Evolutionary conservation across 2,797 vertebrate genomes (phyloP), one percentile per base, ranked within the genome.

Genomic region (Tarsius wallacei): DNA sequence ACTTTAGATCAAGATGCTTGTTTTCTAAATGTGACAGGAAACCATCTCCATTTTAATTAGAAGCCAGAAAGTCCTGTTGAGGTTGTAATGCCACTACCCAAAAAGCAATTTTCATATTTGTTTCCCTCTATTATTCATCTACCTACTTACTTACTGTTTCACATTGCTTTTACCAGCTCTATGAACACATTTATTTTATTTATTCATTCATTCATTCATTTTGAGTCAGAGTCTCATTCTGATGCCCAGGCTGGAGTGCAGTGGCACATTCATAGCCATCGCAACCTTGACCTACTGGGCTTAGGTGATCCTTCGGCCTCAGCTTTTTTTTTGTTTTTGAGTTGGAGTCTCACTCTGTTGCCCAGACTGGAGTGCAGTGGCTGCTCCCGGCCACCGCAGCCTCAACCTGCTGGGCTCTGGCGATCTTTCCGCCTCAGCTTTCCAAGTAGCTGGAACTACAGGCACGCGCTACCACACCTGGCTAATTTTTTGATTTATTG

Each of bases 101-200:
- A 61, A 91, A 94, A 80, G 36, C 76, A 22, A 53, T 73, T 82
- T 82, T 49, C 15, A 47, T 83, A 13, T 59, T 55, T 57, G n/a
- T 78, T 95, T 94, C 47, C 55, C 59, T 93, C 68, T 81, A 74
- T 42, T 86, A 55, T n/a, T 78, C 92, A 64, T 51, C 63, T 68
- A 4, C 47, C 31, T 91, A 21, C 33, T 88, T 77, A n/a, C 36
- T 49, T 93, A 64, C 76, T 22, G 21, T 73, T 92, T 87, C 70
- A 90, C 21, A 7, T 70, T 96, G 47, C 13, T 86, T 81, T 81
- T 90, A 74, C 51, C 26, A 36, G 24, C 7, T 88, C 7, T 89
- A 51, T 92, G 31, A 89, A 73, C n/a, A 49, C 42, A 28, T 88
- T 95, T 91, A 94, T 42, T 42, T 42, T 42, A 42, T 42, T 42